Evolutionary conservation across 2,888 invertebrate genomes (phyloP).

Genomic region (Lithophane semibrunnea): DNA sequence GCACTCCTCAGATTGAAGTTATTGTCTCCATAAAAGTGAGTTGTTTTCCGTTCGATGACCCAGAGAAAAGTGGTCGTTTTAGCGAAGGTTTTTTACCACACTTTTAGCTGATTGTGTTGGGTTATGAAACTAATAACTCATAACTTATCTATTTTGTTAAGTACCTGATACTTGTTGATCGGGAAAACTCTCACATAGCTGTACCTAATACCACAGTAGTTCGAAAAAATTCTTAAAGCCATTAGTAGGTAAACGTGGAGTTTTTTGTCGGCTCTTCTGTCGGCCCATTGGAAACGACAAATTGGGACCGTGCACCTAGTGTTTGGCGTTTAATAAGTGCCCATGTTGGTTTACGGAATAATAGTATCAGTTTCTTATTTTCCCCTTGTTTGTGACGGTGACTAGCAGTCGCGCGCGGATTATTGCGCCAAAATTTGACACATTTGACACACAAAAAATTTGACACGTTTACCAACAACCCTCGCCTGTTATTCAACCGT

Average conservation of each 20-base stretch:
- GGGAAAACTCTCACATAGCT: too few species aligned
- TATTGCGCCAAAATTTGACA: too few species aligned
- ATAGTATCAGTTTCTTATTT: background rate
- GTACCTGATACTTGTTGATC: background rate
- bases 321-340: background rate
- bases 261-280: background rate
- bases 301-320: background rate
- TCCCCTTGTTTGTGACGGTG: background rate
- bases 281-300: background rate
- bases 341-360: background rate
- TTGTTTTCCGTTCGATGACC: constrained; percentile 51
- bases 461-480: too few species aligned
- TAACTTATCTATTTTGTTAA: background rate
- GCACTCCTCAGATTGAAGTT: constrained; percentile 63
- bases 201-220: too few species aligned
- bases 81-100: background rate
- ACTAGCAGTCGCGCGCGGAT: too few species aligned
- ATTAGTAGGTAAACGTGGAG: too few species aligned
- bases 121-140: background rate
- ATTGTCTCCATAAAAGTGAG: constrained; percentile 45
- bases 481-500: background rate
- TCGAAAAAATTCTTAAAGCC: background rate
- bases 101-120: constrained; percentile 20
- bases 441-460: too few species aligned
- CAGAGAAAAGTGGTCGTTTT: constrained; percentile 2